A percentile compares a stretch with the other conserved stretches of the same genome.
These are phyloP conservation scores for Eutolmus rufibarbis DNA, from an alignment of 2,888 invertebrate species.

Conservation along the genomic window DNA sequence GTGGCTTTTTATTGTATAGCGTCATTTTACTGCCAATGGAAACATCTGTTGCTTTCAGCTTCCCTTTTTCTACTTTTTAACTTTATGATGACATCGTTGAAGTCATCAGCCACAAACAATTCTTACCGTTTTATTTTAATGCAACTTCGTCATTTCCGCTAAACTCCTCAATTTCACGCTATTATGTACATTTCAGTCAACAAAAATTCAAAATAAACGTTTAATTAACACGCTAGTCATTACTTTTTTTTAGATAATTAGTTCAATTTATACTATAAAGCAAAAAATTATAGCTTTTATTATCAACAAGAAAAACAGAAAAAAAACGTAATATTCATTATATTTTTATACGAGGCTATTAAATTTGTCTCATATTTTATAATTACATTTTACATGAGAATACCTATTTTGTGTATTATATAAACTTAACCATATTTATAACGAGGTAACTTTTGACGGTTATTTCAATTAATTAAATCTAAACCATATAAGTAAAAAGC, in stretches of 20 bases:
- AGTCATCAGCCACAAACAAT: background rate
- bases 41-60: background rate
- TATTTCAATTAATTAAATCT: background rate
- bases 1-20: background rate
- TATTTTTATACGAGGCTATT: no score
- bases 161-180: background rate
- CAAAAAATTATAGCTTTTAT: background rate
- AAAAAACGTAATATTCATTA: background rate
- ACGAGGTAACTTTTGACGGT: background rate
- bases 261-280: background rate
- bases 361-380: no score
- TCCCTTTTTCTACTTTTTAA: background rate
- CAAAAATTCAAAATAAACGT: background rate
- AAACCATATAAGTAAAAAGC: background rate
- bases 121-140: background rate
- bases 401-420: no score
- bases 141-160: background rate
- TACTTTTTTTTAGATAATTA: background rate
- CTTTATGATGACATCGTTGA: background rate
- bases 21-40: background rate
- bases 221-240: background rate
- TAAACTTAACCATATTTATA: no score
- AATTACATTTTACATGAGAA: no score
- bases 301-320: background rate
- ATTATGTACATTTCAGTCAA: background rate